phyloP scores from a whole-genome alignment of 92 coral and sea anemone genomes.

The Meandrina meandrites region DNA sequence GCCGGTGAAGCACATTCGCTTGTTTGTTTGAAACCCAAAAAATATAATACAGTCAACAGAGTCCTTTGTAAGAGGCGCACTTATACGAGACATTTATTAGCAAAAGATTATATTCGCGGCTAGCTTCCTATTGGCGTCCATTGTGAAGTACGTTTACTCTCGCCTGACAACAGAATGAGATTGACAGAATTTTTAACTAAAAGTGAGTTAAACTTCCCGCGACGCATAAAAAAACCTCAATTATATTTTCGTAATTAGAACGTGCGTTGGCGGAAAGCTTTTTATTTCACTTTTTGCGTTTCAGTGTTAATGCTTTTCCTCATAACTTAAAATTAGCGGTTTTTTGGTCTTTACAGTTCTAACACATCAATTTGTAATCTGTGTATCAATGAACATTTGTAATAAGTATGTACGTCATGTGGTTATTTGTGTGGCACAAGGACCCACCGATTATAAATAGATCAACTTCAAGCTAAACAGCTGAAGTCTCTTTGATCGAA shows the following conservation, averaged over 20 bases:
- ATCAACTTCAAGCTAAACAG: neutral
- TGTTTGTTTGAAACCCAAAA: slow-evolving; percentile 27
- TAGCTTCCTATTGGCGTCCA: slow-evolving; percentile 26
- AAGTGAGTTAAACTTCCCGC: slow-evolving; percentile 5
- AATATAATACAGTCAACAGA: neutral
- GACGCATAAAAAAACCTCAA: neutral
- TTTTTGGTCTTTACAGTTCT: neutral
- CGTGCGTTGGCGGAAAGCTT: neutral
- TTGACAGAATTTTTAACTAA: slow-evolving; percentile 13
- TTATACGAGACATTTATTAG: neutral
- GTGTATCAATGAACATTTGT: neutral
- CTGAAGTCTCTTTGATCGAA: neutral
- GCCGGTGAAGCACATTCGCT: neutral
- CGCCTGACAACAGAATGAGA: slow-evolving; percentile 21
- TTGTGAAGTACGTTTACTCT: neutral
- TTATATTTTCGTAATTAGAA: neutral
- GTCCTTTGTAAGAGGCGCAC: slow-evolving; percentile 15
- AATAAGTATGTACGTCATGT: neutral
- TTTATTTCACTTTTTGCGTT: neutral
- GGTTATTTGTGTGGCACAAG: neutral
- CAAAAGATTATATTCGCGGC: slow-evolving; percentile 5
- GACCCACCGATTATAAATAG: neutral
- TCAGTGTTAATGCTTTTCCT: neutral
- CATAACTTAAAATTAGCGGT: neutral
- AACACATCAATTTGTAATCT: neutral